These are phyloP conservation scores for Falco cherrug DNA, from an alignment of 2,797 vertebrate species.

Conservation along the genomic window DNA sequence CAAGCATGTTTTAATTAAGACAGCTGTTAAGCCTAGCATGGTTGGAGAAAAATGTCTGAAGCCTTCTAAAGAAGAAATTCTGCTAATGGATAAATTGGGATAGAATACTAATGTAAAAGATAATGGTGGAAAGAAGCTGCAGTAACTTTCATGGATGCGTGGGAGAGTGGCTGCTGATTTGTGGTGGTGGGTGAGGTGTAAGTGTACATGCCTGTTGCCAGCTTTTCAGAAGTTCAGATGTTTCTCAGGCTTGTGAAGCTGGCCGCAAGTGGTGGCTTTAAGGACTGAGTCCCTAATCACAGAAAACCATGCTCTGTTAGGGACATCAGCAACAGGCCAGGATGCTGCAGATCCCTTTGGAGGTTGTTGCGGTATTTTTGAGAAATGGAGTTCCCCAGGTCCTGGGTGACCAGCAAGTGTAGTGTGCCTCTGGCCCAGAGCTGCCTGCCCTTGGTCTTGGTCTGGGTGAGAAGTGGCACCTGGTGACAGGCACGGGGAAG, in stretches of 20 bases:
- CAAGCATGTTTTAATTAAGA: not conserved
- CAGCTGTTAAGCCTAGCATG: not conserved
- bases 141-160: not conserved
- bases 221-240: not conserved
- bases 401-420: not conserved
- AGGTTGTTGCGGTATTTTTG: not conserved
- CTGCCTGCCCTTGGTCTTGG: not conserved
- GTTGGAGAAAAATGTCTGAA: not conserved
- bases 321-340: not conserved
- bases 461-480: not conserved
- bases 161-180: not conserved
- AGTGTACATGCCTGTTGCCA: not conserved
- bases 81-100: not conserved
- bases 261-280: not conserved
- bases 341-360: not conserved
- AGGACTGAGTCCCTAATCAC: not conserved
- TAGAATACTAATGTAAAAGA: not conserved
- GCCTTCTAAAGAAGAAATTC: not conserved
- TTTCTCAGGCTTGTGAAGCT: not conserved
- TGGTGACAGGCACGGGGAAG: not conserved
- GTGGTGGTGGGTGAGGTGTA: not conserved
- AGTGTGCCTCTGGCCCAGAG: not conserved
- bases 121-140: not conserved
- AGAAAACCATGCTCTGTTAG: not conserved
- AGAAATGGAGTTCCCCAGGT: not conserved